These are phyloP conservation scores for Noctua pronuba DNA, from an alignment of 2,888 invertebrate genomes.

Conservation along the genomic window DNA sequence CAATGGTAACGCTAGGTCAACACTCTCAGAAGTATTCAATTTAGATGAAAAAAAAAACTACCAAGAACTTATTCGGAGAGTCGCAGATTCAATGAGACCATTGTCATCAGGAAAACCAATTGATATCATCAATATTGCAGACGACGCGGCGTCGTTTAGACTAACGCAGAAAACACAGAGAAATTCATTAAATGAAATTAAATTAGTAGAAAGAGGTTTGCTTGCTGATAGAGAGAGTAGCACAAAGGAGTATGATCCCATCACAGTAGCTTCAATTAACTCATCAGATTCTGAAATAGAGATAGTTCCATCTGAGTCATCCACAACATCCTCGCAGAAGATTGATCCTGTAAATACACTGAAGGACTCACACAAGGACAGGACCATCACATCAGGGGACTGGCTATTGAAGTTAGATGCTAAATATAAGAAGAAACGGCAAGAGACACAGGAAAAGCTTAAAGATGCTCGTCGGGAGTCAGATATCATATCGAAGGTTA, in stretches of 20 bases:
- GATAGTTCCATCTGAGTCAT: conserved; percentile 83
- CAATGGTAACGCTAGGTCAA: conserved; percentile 82
- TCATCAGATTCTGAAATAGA: conserved; percentile 88
- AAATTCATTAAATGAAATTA: conserved; percentile 81
- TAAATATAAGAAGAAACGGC: conserved; percentile 85
- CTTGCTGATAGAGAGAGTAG: conserved; percentile 77
- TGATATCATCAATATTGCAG: conserved; percentile 80
- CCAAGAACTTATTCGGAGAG: conserved; percentile 87
- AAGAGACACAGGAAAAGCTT: conserved; percentile 84
- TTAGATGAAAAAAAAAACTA: conserved; percentile 90
- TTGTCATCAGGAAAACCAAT: conserved; percentile 71
- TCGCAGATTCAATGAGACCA: conserved; percentile 77
- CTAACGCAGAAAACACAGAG: conserved; percentile 81
- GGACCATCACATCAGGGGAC: conserved; percentile 85
- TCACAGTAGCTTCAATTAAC: conserved; percentile 86
- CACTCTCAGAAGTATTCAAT: conserved; percentile 88
- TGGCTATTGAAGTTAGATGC: conserved; percentile 89
- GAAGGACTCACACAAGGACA: conserved; percentile 89
- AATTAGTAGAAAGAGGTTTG: conserved; percentile 78
- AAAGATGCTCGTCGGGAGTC: conserved; percentile 86
- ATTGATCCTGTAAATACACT: conserved; percentile 90
- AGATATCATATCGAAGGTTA: conserved; percentile 86
- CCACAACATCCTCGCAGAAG: conserved; percentile 82
- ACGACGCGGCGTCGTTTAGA: conserved; percentile 81
- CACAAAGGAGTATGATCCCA: conserved; percentile 83